Evolutionary conservation across 2,888 invertebrate species (phyloP).

Genomic region (Ichneumoninae sp.): DNA sequence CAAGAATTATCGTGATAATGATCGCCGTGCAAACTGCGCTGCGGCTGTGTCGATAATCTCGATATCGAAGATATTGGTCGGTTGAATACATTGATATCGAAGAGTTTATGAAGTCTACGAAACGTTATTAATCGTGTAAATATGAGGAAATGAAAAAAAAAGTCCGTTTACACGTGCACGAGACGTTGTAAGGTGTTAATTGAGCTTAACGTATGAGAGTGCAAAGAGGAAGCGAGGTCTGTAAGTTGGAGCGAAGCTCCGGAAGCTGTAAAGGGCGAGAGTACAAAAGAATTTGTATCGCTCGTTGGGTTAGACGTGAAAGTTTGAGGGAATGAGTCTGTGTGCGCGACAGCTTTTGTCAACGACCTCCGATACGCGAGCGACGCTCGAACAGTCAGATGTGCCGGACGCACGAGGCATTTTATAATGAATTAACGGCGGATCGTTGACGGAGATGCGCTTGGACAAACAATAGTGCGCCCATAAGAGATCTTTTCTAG

Average conservation of each 20-base stretch:
- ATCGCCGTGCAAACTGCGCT: constrained; percentile 11
- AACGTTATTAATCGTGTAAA: constrained; percentile 55
- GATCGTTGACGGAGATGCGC: not conserved
- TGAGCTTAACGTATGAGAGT: constrained; percentile 41
- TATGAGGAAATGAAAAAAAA: constrained; percentile 25
- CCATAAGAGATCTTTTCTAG: not conserved
- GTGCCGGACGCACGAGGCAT: constrained; percentile 36
- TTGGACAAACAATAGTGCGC: not conserved
- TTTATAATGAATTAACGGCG: constrained; percentile 21
- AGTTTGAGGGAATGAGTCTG: constrained; percentile 17
- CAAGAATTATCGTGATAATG: constrained; percentile 11
- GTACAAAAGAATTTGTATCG: not conserved
- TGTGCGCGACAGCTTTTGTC: not conserved
- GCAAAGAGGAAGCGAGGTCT: constrained; percentile 12
- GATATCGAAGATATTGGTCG: constrained; percentile 26
- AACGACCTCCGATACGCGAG: not conserved
- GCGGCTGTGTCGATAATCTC: constrained; percentile 27
- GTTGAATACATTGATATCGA: constrained; percentile 42
- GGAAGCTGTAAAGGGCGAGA: not conserved
- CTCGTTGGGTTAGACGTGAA: not conserved
- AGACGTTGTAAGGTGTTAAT: constrained; percentile 32
- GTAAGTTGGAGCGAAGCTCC: not conserved
- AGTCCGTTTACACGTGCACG: not conserved
- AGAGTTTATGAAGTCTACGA: constrained; percentile 55
- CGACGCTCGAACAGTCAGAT: not conserved